Evolutionary conservation across 2,797 vertebrate species (phyloP).

Genomic region (Thamnophis elegans): DNA sequence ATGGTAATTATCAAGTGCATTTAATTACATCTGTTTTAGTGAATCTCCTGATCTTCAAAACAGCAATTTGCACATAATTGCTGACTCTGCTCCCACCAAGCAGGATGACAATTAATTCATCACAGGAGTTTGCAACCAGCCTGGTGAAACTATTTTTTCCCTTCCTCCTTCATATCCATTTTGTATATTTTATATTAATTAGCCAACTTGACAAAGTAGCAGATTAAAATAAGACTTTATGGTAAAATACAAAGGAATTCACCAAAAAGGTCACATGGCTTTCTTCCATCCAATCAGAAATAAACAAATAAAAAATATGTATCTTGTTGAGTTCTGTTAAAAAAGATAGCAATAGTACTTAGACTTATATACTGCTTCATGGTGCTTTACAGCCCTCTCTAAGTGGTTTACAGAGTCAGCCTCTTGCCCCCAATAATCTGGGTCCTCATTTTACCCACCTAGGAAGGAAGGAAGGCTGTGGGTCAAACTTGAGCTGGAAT

Average conservation of each 20-base stretch:
- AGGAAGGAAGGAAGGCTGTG: no score
- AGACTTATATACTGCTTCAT: no score
- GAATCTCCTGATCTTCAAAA: constrained; percentile 47
- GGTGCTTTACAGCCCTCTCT: no score
- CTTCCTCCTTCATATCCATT: constrained; percentile 2
- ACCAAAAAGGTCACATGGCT: background rate
- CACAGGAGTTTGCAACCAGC: constrained; percentile 34
- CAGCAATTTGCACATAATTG: constrained; percentile 40
- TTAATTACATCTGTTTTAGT: constrained; percentile 47
- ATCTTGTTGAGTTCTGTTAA: background rate
- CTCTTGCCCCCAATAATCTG: no score
- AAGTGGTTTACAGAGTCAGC: no score
- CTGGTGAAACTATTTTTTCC: constrained; percentile 23
- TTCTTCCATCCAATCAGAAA: background rate
- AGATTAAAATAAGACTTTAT: constrained; percentile 29
- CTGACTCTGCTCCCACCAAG: constrained; percentile 31
- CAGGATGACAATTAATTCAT: constrained; percentile 40
- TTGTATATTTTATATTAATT: constrained; percentile 35
- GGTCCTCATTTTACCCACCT: no score
- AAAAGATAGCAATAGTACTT: background rate
- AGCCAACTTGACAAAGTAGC: constrained; percentile 29
- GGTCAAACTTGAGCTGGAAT: no score
- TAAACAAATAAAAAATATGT: background rate
- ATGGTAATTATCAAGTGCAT: constrained; percentile 38
- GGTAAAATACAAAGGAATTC: constrained; percentile 11